Evolutionary conservation across 2,888 invertebrate species (phyloP).

Genomic region (Lathronympha strigana): DNA sequence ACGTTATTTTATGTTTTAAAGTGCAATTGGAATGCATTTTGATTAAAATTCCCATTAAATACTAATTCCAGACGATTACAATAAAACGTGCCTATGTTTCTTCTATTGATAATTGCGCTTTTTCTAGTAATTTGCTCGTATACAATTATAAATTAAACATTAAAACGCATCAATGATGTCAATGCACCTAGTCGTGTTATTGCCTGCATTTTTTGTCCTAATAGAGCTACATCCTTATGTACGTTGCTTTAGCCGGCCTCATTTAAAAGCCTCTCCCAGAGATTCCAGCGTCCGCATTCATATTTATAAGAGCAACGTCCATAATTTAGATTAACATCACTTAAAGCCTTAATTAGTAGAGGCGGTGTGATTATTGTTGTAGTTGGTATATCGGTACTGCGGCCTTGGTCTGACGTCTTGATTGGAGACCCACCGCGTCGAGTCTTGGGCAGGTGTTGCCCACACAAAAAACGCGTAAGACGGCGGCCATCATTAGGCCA

Average conservation of each 20-base stretch:
- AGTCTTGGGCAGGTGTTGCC: constrained; percentile 78
- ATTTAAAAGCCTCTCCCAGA: constrained; percentile 29
- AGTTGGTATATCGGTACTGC: constrained; percentile 69
- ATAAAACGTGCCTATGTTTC: background rate
- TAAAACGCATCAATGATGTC: background rate
- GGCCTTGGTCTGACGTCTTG: constrained; percentile 83
- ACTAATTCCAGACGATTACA: background rate
- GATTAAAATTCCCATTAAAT: constrained; percentile 3
- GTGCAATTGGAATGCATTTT: background rate
- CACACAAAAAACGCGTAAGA: constrained; percentile 79
- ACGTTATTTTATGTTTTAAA: background rate
- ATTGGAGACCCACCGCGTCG: constrained; percentile 81
- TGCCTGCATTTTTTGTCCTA: constrained; percentile 10
- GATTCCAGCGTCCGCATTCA: constrained; percentile 37
- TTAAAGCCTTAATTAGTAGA: constrained; percentile 58
- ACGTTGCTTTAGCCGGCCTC: constrained; percentile 28
- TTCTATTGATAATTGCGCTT: background rate
- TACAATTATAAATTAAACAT: constrained; percentile 16
- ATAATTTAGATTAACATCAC: constrained; percentile 47
- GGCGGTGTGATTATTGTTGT: constrained; percentile 64
- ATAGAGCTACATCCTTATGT: constrained; percentile 13
- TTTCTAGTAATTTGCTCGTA: constrained; percentile 10
- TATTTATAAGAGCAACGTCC: constrained; percentile 41
- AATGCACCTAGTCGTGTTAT: background rate
- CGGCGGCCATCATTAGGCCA: constrained; percentile 71